These are phyloP conservation scores for Tigriopus japonicus DNA, from an alignment of 1,140 invertebrate species.

Conservation along the genomic window DNA sequence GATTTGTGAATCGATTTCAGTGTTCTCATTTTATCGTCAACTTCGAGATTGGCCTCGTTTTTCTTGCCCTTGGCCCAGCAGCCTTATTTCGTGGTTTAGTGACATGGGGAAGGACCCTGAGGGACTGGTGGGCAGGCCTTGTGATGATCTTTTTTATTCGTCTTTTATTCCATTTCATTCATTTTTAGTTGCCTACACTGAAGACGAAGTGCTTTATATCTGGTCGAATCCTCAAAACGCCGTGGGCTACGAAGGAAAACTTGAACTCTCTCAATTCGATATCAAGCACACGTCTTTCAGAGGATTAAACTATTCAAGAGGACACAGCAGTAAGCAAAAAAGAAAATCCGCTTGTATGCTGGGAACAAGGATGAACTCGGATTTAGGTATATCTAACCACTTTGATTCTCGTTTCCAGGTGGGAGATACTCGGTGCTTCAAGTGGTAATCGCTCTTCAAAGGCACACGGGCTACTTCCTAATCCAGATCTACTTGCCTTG, in stretches of 20 bases:
- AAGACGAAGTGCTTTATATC: slow-evolving; percentile 1
- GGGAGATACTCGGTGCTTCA: slow-evolving; percentile 45
- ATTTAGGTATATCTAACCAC: too few relatives aligned
- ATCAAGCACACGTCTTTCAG: slow-evolving; percentile 6
- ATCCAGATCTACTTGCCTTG: slow-evolving; percentile 81
- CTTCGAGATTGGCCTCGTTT: too few relatives aligned
- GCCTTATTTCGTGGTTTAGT: too few relatives aligned
- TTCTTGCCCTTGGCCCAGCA: too few relatives aligned
- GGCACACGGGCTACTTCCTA: slow-evolving; percentile 79
- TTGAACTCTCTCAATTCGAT: slow-evolving; percentile 12
- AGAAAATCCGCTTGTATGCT: not conserved
- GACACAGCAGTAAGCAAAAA: not conserved
- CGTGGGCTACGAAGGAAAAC: slow-evolving; percentile 2
- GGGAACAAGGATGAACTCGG: too few relatives aligned
- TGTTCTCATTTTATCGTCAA: too few relatives aligned
- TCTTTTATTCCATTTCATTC: not conserved
- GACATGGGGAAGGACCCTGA: too few relatives aligned
- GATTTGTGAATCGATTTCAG: too few relatives aligned
- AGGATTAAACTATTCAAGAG: slow-evolving; percentile 9
- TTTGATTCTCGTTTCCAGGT: not conserved
- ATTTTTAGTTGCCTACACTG: slow-evolving; percentile 3
- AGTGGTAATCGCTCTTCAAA: slow-evolving; percentile 67
- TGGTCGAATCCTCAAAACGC: not conserved
- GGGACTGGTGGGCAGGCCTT: too few relatives aligned
- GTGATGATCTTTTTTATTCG: too few relatives aligned